Percentiles rank a stretch among this genome's conserved stretches.
Conservation (phyloP, 53 echinoderm and acorn worm species). For the Echinarachnius parma region DNA sequence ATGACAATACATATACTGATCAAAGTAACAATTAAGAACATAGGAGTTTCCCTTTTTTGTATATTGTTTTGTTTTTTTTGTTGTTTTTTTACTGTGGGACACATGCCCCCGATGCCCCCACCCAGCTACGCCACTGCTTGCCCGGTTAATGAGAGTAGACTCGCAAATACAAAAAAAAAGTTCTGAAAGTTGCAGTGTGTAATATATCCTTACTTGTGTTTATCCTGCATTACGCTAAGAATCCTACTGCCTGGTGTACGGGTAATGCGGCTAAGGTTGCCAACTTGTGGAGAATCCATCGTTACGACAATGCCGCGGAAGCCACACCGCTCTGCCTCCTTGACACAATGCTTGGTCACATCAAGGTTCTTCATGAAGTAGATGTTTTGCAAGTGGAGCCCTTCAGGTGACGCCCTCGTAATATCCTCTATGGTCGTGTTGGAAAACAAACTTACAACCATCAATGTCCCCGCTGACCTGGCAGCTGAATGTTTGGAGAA, state of each 20-base stretch:
- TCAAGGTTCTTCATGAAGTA: slow-evolving; percentile 21
- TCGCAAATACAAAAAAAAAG: too few species aligned
- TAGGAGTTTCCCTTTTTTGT: too few species aligned
- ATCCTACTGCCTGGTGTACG: not conserved
- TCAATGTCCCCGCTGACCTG: not conserved
- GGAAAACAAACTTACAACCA: slow-evolving; percentile 18
- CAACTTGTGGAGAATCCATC: slow-evolving; percentile 4
- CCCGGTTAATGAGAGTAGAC: too few species aligned
- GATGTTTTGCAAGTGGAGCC: not conserved
- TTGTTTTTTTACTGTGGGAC: too few species aligned
- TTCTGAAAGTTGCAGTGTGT: too few species aligned
- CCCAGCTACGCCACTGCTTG: not conserved
- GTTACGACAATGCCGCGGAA: slow-evolving; percentile 4
- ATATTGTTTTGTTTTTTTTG: too few species aligned
- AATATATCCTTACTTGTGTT: too few species aligned
- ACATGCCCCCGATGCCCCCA: too few species aligned
- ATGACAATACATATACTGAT: too few species aligned
- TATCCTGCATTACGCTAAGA: not conserved
- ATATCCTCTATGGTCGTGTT: slow-evolving; percentile 16
- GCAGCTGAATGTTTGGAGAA: too few species aligned
- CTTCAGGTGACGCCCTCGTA: not conserved
- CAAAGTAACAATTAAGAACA: too few species aligned
- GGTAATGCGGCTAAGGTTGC: slow-evolving; percentile 5
- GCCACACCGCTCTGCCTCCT: slow-evolving; percentile 18
- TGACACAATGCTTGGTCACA: slow-evolving; percentile 8